A percentile compares a stretch with the other conserved stretches of the same genome.
These are phyloP conservation scores for Phymatocera aterrima DNA, from an alignment of 2,888 invertebrate species.

Conservation along the genomic window DNA sequence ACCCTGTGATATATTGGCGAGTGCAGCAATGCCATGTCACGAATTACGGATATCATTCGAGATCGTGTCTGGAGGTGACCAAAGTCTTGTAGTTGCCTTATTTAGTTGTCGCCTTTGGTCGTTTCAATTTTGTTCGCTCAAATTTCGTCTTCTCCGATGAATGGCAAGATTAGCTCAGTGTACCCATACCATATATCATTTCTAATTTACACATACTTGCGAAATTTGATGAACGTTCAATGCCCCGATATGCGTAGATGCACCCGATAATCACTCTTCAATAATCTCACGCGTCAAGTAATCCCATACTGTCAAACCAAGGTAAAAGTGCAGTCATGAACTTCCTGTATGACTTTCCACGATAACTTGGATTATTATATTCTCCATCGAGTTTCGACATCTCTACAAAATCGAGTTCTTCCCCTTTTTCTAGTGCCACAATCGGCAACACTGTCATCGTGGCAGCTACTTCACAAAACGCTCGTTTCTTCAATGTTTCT, in stretches of 20 bases:
- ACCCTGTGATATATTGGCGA: not conserved
- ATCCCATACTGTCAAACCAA: constrained; percentile 59
- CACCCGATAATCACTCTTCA: not conserved
- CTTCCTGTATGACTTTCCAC: constrained; percentile 52
- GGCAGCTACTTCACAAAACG: constrained; percentile 57
- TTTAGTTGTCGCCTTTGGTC: no score
- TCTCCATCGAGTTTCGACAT: constrained; percentile 49
- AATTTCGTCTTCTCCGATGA: no score
- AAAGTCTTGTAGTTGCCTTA: no score
- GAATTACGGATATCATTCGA: no score
- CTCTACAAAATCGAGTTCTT: constrained; percentile 61
- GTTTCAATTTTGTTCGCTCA: no score
- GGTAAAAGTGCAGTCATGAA: constrained; percentile 60
- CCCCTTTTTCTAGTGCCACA: constrained; percentile 58
- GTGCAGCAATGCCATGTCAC: not conserved
- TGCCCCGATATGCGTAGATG: not conserved
- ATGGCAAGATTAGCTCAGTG: no score
- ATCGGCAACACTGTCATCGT: constrained; percentile 61
- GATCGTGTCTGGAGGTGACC: no score
- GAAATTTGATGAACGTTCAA: no score
- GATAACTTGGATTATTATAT: constrained; percentile 54
- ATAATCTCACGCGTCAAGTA: constrained; percentile 58
- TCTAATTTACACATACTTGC: no score
- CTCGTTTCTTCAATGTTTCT: constrained; percentile 54
- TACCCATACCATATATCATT: no score